A percentile compares a stretch with the other conserved stretches of the same genome.
Evolutionary conservation across 2,888 invertebrate species (phyloP).

Genomic region (Stomorhina lunata): DNA sequence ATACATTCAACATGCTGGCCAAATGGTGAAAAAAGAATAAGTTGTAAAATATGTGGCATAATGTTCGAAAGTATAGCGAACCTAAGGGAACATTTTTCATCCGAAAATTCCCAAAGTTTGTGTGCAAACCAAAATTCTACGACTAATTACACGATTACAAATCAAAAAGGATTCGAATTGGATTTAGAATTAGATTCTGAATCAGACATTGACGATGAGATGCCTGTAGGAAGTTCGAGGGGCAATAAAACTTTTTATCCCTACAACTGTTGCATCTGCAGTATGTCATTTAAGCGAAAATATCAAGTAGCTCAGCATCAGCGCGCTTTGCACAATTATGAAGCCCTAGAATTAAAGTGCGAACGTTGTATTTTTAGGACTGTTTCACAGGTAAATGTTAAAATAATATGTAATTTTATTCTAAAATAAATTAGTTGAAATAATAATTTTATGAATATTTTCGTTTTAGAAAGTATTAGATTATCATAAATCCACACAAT

Average conservation of each 20-base stretch:
- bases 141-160: conserved; percentile 77
- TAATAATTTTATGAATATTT: conserved; percentile 62
- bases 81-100: conserved; percentile 70
- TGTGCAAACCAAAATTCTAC: conserved; percentile 66
- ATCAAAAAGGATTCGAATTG: conserved; percentile 77
- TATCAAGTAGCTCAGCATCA: conserved; percentile 77
- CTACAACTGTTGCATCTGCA: conserved; percentile 75
- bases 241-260: conserved; percentile 41
- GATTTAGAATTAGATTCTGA: conserved; percentile 77
- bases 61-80: conserved; percentile 69
- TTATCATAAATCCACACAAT: conserved; percentile 81
- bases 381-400: conserved; percentile 80
- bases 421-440: background rate
- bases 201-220: conserved; percentile 74
- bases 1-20: conserved; percentile 72
- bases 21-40: conserved; percentile 72
- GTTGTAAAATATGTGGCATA: conserved; percentile 74
- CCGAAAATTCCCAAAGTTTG: conserved; percentile 32
- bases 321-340: conserved; percentile 77
- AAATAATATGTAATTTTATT: too few species aligned
- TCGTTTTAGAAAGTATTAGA: conserved; percentile 81
- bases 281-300: conserved; percentile 73
- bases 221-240: background rate
- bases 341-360: conserved; percentile 81
- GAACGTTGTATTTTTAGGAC: conserved; percentile 81